These are phyloP conservation scores for Dendrocincla tyrannina DNA, from an alignment of 2,797 vertebrate genomes.

Conservation along the genomic window DNA sequence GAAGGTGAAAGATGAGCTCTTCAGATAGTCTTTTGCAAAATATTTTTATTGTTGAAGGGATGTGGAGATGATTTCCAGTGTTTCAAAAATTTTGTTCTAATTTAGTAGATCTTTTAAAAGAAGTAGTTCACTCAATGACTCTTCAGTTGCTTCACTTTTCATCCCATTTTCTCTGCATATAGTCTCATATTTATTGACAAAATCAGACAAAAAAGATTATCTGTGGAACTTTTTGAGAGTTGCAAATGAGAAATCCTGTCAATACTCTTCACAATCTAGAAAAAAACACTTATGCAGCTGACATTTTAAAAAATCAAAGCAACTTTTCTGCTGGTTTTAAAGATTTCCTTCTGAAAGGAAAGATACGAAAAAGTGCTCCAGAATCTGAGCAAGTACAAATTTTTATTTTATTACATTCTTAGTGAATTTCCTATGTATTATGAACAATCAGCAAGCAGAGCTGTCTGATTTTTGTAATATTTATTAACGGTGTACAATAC, in stretches of 20 bases:
- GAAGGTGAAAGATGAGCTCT: background rate
- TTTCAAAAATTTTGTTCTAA: background rate
- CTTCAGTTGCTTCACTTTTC: background rate
- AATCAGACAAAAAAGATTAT: background rate
- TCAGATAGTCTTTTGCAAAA: background rate
- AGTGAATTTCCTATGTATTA: constrained; percentile 18
- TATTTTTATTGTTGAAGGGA: background rate
- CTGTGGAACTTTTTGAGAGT: background rate
- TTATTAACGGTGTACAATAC: constrained; percentile 50
- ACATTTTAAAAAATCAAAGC: constrained; percentile 24
- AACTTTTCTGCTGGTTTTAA: constrained; percentile 12
- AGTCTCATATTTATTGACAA: constrained; percentile 13
- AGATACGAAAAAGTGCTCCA: background rate
- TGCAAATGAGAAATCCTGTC: constrained; percentile 3
- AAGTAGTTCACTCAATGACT: background rate
- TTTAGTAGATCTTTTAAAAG: background rate
- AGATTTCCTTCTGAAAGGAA: background rate
- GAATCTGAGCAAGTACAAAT: background rate
- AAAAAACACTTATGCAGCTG: background rate
- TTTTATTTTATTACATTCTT: background rate
- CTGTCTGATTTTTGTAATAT: constrained; percentile 38
- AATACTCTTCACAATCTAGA: constrained; percentile 5
- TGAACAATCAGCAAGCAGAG: constrained; percentile 23
- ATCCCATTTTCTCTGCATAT: background rate
- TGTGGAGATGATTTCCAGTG: background rate